phyloP scores from a whole-genome alignment of 2,797 vertebrate species.

The Trichosurus vulpecula region DNA sequence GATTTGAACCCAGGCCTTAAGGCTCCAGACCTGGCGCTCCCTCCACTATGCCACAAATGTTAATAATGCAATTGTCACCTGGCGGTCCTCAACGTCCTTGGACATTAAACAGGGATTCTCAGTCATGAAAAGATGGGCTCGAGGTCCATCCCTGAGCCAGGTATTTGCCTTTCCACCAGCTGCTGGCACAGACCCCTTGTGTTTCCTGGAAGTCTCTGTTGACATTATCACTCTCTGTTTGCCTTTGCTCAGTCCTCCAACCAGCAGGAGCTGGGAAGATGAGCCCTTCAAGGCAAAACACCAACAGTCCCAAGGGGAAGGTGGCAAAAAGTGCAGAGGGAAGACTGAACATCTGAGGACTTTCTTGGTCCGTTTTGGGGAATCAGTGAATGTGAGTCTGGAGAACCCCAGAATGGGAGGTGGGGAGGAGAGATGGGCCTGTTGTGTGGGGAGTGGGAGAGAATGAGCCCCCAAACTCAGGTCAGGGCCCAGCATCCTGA shows the following conservation, averaged over 20 bases:
- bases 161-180: neutral
- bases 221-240: neutral
- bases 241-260: neutral
- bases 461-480: neutral
- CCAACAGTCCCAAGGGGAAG: neutral
- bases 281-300: neutral
- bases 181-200: neutral
- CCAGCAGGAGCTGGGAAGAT: neutral
- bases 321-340: neutral
- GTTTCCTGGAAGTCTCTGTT: neutral
- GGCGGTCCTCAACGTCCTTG: neutral
- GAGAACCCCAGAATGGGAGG: neutral
- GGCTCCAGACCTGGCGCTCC: neutral
- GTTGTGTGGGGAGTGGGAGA: neutral
- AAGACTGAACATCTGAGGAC: neutral
- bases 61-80: neutral
- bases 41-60: neutral
- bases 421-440: neutral
- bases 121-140: neutral
- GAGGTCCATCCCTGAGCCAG: neutral
- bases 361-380: neutral
- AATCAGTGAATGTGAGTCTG: neutral
- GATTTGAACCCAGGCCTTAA: neutral
- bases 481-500: neutral
- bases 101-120: neutral